These are phyloP conservation scores for Lysandra coridon DNA, from an alignment of 2,888 invertebrate genomes.

Conservation along the genomic window DNA sequence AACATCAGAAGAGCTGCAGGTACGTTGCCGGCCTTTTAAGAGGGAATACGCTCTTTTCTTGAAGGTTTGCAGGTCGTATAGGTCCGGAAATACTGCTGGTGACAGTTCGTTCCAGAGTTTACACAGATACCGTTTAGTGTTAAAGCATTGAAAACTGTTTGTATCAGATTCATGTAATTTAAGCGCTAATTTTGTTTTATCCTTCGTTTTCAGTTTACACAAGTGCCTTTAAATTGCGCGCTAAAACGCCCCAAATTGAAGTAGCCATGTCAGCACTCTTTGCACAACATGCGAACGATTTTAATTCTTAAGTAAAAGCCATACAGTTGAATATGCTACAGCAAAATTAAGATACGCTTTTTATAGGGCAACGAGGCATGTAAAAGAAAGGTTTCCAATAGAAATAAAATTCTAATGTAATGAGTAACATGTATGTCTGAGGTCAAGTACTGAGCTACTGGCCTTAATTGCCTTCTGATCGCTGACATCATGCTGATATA, in stretches of 20 bases:
- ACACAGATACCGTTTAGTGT: too few relatives aligned
- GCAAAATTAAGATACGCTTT: background rate
- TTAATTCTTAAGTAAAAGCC: background rate
- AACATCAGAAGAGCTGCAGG: too few relatives aligned
- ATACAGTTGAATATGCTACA: background rate
- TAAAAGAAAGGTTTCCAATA: background rate
- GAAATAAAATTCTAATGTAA: constrained; percentile 14
- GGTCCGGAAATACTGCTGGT: too few relatives aligned
- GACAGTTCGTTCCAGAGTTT: too few relatives aligned
- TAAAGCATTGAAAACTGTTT: background rate
- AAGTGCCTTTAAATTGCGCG: background rate
- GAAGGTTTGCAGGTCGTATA: too few relatives aligned
- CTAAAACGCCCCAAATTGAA: constrained; percentile 2
- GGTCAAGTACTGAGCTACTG: background rate
- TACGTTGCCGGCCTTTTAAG: too few relatives aligned
- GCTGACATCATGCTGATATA: background rate
- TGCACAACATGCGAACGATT: background rate
- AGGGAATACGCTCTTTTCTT: too few relatives aligned
- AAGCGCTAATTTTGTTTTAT: background rate
- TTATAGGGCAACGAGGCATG: background rate
- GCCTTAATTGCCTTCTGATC: background rate
- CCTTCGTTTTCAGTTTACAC: constrained; percentile 1
- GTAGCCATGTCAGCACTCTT: background rate
- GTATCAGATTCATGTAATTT: background rate
- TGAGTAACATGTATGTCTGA: constrained; percentile 22